phyloP scores from a whole-genome alignment of 2,797 vertebrate genomes.

The Alca torda region DNA sequence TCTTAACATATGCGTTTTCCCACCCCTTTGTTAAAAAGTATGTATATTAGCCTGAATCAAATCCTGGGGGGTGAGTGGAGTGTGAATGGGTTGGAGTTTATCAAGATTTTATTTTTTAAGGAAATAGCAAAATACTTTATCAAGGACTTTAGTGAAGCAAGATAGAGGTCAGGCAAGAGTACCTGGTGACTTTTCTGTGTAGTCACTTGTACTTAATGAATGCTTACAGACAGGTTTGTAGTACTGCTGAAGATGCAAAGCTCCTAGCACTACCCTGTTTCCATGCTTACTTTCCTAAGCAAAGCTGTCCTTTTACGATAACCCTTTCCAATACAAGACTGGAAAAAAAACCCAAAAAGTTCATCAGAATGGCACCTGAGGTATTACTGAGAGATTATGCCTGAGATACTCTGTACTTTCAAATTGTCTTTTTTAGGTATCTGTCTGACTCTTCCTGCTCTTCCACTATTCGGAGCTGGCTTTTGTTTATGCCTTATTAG shows the following conservation, averaged over 20 bases:
- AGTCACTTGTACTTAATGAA: neutral
- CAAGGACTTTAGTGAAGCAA: neutral
- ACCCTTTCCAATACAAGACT: neutral
- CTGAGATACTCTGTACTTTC: neutral
- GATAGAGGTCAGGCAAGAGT: neutral
- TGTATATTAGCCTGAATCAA: neutral
- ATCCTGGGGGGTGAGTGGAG: fast-evolving
- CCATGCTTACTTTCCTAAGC: neutral
- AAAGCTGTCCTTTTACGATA: neutral
- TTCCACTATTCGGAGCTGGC: neutral
- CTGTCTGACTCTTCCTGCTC: neutral
- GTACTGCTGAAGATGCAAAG: neutral
- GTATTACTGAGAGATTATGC: neutral
- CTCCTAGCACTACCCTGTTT: neutral
- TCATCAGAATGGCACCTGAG: neutral
- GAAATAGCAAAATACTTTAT: fast-evolving
- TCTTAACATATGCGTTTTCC: neutral
- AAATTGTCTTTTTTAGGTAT: neutral
- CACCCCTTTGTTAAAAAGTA: neutral
- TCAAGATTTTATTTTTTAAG: fast-evolving
- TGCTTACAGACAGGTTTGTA: neutral
- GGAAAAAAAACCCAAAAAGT: neutral
- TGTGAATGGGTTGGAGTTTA: neutral
- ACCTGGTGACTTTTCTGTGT: neutral
- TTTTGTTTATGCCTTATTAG: neutral